Evolutionary conservation across 1,140 invertebrate species (phyloP), one percentile per base, ranked within the genome.

Genomic region (Drosophila lini): DNA sequence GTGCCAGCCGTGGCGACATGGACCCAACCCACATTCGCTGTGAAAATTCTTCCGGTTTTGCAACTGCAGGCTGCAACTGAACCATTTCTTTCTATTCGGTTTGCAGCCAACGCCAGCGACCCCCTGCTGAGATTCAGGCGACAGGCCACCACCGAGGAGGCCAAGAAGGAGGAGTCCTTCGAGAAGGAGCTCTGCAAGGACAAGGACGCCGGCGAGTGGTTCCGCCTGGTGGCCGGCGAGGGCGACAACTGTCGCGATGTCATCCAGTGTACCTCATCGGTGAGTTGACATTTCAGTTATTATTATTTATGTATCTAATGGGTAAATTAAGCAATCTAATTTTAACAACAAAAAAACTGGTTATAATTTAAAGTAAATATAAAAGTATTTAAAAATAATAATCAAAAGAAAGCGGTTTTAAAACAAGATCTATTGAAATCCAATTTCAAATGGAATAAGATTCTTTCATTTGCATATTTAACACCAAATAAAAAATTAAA

Each of bases 151-250:
- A 93, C 94, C 19, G 93, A 94, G 62, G 91, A 92, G 60, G 92
- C 94, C 36, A 97, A 97, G 92, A 97, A 97, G 93, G 96, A 97
- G 81, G 97, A 97, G 74, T 97, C 95, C 92, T 96, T 97, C 92
- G 97, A 98, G 92, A 95, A 94, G 91, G 97, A 98, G 93, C 94
- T 98, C 59, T 98, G 97, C 93, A 97, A 98, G 94, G 97, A 97
- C 93, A 97, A 98, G 93, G 97, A 98, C 93, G 97, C 97, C n/a
- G 97, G 97, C 52, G 97, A 98, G 93, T 98, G 97, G 97, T 98
- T 98, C 93, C 95, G 97, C 83, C 93, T 98, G 76, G 96, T 97
- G 25, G 95, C 96, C 44, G 96, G 96, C 74, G 97, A 97, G 91
- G 97, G 97, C 89, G 97, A 98, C 93, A 97, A 97, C 91, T 98